Base-by-base conservation (phyloP, 2,888 invertebrate species). In the Dimorphilus gyrociliatus region DNA sequence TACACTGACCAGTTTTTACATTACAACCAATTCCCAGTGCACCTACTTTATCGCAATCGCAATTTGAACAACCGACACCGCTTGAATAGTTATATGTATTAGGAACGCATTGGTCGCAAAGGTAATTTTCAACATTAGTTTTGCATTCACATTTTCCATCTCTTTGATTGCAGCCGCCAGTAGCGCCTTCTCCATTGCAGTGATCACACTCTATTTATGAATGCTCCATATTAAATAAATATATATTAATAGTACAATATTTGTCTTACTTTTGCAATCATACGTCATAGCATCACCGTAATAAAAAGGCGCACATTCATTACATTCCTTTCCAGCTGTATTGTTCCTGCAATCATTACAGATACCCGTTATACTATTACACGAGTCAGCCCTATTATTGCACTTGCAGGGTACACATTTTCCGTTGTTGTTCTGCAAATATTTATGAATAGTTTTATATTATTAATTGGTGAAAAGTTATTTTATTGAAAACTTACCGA, bases 391-490 rank as follows among this genome's bases (percentile, higher is more conserved):
- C 8, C 94, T 88, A 1, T 79, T 78, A 51, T 94, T 84, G 51
- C 94, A 94, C 51, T 86, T 81, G 55, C 94, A 94, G 10, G 82
- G 81, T 19, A 86, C 78, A 55, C 94, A 94, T 2, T 75, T 73
- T 40, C 82, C 81, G 4, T 25, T 34, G 28, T 37, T 38, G 24
- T 39, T 36, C 48, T 45, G 34, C 4, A 29, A 34, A 15, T 13
- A n/a, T 29, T 16, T 29, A 8, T 3, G 25, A 23, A 10, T 19
- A 19, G 8, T 15, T 15, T 13, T 27, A 15, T 25, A 7, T n/a
- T n/a, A n/a, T n/a, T n/a, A n/a, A n/a, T n/a, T n/a, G n/a, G n/a
- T n/a, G n/a, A n/a, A n/a, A n/a, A n/a, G n/a, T n/a, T n/a, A n/a
- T n/a, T n/a, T n/a, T n/a, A n/a, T n/a, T n/a, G 7, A 13, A 1